Evolutionary conservation across 2,113 vertebrate species (phyloP).

Genomic region (Archilochus colubris): DNA sequence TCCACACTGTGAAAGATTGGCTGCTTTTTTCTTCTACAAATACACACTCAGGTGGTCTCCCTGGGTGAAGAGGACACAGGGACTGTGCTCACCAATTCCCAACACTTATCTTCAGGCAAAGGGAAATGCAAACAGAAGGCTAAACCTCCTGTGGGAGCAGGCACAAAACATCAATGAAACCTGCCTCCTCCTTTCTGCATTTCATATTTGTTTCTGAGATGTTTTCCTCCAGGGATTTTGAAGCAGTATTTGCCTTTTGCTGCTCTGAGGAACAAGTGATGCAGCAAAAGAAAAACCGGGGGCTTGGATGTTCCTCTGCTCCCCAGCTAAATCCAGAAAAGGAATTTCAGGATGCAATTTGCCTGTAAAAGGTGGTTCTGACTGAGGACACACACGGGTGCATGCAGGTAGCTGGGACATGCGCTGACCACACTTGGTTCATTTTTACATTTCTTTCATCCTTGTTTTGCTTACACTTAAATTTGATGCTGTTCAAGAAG

Average conservation of each 20-base stretch:
- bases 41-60: not conserved
- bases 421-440: rapidly evolving
- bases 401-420: not conserved
- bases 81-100: not conserved
- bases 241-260: not conserved
- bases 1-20: not conserved
- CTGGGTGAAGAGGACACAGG: not conserved
- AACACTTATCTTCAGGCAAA: not conserved
- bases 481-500: not conserved
- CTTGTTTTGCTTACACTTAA: not conserved
- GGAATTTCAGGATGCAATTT: not conserved
- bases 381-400: not conserved
- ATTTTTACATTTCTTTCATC: not conserved
- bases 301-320: not conserved
- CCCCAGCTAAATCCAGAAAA: not conserved
- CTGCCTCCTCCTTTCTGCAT: not conserved
- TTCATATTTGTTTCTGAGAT: not conserved
- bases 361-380: not conserved
- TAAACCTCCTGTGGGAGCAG: not conserved
- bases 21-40: not conserved
- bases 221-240: not conserved
- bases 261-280: not conserved
- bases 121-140: not conserved
- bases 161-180: not conserved
- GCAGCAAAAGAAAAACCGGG: not conserved